Base-by-base conservation (phyloP, 1,140 invertebrate species). In the Drosophila punjabiensis region DNA sequence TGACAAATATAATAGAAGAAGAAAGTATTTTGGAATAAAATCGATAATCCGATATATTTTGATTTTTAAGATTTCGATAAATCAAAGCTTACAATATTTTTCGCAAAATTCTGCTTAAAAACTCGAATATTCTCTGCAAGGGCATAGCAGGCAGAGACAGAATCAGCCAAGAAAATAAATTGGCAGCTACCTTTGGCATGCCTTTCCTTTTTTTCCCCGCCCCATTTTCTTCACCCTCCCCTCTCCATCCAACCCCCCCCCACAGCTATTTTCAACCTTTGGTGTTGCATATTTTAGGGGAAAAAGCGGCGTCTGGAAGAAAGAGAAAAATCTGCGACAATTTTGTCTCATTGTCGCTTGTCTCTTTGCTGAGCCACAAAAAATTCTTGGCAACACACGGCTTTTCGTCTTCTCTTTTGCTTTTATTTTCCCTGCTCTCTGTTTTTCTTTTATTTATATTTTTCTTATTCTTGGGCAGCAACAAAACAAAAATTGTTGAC, bases 131-230 rank as follows among this genome's bases (percentile, higher is more conserved):
- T 56, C 33, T 1, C 5, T 1, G 11, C 33, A 10, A 37, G 33
- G 8, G 33, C 24, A 56, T 56, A 6, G 9, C 18, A 32, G 16
- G n/a, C 13, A 18, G 20, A 47, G 56, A 56, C 37, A 78, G 62
- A 61, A 61, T 61, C 66, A 47, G 39, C 41, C 65, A 65, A 71
- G 77, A 71, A 88, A 88, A 88, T 89, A 88, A 89, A 88, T 89
- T 88, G 84, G 84, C 85, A 88, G 85, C 84, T 81, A 89, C 85
- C 85, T 88, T 81, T 89, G 76, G 77, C 60, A 79, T 85, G 78
- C 52, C 56, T 28, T 28, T 43, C 16, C 28, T 35, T 41, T 24
- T 59, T 16, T 16, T n/a, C 41, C 62, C 16, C 33, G n/a, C 3
- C 20, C 45, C 43, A 52, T 47, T 55, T 60, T 39, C 43, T 6